These are phyloP conservation scores for Xiphydria camelus DNA, from an alignment of 2,888 invertebrate genomes.

Conservation along the genomic window DNA sequence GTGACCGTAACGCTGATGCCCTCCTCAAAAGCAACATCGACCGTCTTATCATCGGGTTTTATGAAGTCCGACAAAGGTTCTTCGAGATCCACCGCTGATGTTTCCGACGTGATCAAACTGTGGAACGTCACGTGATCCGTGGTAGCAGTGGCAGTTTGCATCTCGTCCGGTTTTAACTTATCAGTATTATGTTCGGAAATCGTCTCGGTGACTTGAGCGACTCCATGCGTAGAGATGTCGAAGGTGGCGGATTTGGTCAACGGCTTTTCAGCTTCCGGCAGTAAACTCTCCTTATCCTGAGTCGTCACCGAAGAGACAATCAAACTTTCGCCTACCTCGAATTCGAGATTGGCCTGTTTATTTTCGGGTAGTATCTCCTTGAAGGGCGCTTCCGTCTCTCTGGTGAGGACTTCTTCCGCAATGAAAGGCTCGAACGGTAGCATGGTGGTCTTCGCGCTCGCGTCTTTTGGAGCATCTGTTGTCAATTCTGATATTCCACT, in stretches of 20 bases:
- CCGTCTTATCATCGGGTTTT: constrained; percentile 46
- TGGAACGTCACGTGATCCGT: constrained; percentile 62
- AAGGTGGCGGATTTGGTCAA: constrained; percentile 52
- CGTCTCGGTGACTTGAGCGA: constrained; percentile 52
- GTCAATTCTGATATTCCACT: constrained; percentile 33
- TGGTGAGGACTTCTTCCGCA: constrained; percentile 44
- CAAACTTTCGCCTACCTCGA: constrained; percentile 44
- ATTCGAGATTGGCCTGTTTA: constrained; percentile 58
- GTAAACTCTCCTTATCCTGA: constrained; percentile 39
- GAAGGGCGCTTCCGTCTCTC: constrained; percentile 47
- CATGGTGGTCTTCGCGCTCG: constrained; percentile 38
- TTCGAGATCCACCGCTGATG: constrained; percentile 47
- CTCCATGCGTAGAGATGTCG: constrained; percentile 51
- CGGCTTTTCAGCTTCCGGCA: constrained; percentile 40
- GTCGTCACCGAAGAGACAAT: constrained; percentile 42
- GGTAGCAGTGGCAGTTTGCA: constrained; percentile 61
- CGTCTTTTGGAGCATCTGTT: constrained; percentile 26
- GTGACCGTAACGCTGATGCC: constrained; percentile 60
- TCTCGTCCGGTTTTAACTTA: constrained; percentile 48
- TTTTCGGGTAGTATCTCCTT: constrained; percentile 60
- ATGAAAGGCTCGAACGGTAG: constrained; percentile 43
- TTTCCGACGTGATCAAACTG: constrained; percentile 59
- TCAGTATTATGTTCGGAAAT: constrained; percentile 42
- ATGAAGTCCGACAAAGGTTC: constrained; percentile 41
- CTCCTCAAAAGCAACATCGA: constrained; percentile 51